Conservation (phyloP, 2,113 vertebrate genomes). For the Thamnaconus septentrionalis region DNA sequence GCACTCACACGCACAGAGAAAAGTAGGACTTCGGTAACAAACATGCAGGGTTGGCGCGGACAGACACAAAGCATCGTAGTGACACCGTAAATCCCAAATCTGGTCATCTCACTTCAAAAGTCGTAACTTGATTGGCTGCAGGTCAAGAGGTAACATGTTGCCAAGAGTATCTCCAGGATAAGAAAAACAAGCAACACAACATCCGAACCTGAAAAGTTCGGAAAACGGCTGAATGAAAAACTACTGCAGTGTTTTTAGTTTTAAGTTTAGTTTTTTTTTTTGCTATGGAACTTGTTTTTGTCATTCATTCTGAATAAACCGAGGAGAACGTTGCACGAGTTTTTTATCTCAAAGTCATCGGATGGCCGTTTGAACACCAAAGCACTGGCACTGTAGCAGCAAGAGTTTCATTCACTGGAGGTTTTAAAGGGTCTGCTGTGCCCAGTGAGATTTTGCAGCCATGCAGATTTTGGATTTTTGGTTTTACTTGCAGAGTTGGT, state of each 20-base stretch:
- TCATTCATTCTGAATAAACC: background rate
- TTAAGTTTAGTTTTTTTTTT: background rate
- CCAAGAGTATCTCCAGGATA: background rate
- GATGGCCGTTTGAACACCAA: conserved; percentile 6
- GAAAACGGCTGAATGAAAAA: background rate
- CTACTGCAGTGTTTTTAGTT: background rate
- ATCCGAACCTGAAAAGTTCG: background rate
- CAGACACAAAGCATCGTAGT: conserved; percentile 1
- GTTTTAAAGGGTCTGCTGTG: conserved; percentile 30
- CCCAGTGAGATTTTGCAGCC: conserved; percentile 5
- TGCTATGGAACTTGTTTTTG: background rate
- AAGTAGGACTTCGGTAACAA: conserved; percentile 59
- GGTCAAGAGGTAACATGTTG: background rate
- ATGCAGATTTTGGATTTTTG: background rate
- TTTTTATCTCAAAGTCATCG: background rate
- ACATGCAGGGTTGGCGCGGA: conserved; percentile 62
- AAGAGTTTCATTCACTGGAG: conserved; percentile 11
- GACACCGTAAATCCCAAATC: too few species aligned
- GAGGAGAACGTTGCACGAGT: background rate
- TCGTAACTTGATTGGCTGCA: background rate
- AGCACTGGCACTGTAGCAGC: conserved; percentile 24
- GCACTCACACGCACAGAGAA: conserved; percentile 34
- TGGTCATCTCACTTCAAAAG: too few species aligned
- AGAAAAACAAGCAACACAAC: conserved; percentile 6
- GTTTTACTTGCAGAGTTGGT: background rate